phyloP scores from a whole-genome alignment of 2,888 invertebrate species.

The Stenotaenia linearis region DNA sequence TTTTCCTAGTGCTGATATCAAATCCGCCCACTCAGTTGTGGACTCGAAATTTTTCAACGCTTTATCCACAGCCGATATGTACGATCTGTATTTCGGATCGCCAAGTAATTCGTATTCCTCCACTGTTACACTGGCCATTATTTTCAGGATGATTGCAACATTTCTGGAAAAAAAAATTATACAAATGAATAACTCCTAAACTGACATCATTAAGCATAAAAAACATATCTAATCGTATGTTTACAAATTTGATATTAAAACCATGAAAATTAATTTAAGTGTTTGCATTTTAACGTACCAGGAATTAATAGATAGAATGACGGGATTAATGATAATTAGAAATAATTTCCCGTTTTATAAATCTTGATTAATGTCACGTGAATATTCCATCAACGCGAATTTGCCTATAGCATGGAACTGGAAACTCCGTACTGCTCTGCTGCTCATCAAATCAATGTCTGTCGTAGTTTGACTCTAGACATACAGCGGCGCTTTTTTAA shows the following conservation, averaged over 20 bases:
- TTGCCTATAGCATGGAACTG: too few relatives aligned
- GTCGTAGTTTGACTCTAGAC: background rate
- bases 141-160: constrained; percentile 14
- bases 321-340: background rate
- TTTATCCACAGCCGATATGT: constrained; percentile 75
- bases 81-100: constrained; percentile 72
- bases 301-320: background rate
- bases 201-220: too few relatives aligned
- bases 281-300: background rate
- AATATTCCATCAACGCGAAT: too few relatives aligned
- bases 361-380: background rate
- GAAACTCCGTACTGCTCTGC: background rate
- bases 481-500: background rate
- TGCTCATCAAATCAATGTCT: background rate
- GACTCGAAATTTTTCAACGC: constrained; percentile 84
- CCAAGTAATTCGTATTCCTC: constrained; percentile 76
- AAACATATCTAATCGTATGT: background rate
- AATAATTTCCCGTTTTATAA: background rate
- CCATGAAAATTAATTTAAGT: background rate
- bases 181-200: too few relatives aligned
- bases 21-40: constrained; percentile 92
- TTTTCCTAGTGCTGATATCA: constrained; percentile 82
- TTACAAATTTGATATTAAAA: background rate
- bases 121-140: constrained; percentile 52
- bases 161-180: background rate